Evolutionary conservation across 1,140 invertebrate species (phyloP).

Genomic region (Sitophilus oryzae): DNA sequence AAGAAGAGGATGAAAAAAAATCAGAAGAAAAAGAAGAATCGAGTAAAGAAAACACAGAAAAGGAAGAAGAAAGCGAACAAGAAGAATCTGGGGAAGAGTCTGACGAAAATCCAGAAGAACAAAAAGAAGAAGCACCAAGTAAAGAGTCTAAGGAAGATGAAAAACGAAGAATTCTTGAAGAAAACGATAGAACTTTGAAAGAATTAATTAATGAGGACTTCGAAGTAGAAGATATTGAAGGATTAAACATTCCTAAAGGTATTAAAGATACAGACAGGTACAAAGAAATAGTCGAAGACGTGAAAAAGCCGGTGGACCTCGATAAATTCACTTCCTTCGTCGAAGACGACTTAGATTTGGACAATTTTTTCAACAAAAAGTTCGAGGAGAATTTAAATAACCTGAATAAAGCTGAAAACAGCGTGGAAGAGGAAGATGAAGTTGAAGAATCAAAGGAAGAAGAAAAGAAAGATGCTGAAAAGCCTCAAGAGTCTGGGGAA

Average conservation of each 20-base stretch:
- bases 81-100: conserved; percentile 1
- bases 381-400: conserved; percentile 15
- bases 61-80: conserved; percentile 18
- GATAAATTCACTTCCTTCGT: not conserved
- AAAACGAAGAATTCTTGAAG: conserved; percentile 9
- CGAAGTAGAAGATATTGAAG: conserved; percentile 19
- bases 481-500: conserved; percentile 14
- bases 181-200: conserved; percentile 22
- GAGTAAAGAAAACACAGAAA: conserved; percentile 13
- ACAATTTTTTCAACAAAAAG: conserved; percentile 2
- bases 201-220: conserved; percentile 20
- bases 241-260: conserved; percentile 8
- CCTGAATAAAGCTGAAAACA: conserved; percentile 14
- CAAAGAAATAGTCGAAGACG: conserved; percentile 15
- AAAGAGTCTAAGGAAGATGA: conserved; percentile 5
- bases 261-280: conserved; percentile 16
- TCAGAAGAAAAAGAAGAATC: conserved; percentile 22
- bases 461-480: conserved; percentile 24
- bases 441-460: conserved; percentile 2
- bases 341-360: not conserved
- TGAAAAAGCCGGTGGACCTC: conserved; percentile 6
- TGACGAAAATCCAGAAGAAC: conserved; percentile 3
- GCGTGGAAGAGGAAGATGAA: conserved; percentile 1
- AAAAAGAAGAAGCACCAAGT: conserved; percentile 9
- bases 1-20: conserved; percentile 9